Evolutionary conservation across 2,888 invertebrate genomes (phyloP).

Genomic region (Drosophila melanocephala): DNA sequence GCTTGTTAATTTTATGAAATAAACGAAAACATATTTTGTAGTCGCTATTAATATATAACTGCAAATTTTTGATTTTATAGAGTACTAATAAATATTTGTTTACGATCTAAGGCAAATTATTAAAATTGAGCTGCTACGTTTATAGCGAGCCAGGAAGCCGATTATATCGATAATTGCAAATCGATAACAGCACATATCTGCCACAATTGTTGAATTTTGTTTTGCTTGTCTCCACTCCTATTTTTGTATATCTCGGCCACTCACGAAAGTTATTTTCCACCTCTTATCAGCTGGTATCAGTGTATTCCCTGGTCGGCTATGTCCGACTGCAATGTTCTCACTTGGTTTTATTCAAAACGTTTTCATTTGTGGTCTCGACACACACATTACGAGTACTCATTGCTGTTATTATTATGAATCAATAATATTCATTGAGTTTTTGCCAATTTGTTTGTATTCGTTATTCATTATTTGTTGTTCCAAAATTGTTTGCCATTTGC

Average conservation of each 20-base stretch:
- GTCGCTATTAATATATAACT: too few relatives aligned
- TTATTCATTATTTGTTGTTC: neutral
- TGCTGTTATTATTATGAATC: constrained; percentile 43
- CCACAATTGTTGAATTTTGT: neutral
- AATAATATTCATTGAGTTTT: constrained; percentile 37
- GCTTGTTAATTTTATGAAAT: neutral
- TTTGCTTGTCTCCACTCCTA: neutral
- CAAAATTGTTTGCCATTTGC: neutral
- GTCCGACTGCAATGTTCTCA: neutral
- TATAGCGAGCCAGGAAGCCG: neutral
- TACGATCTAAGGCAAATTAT: accelerated
- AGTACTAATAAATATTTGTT: neutral
- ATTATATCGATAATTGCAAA: neutral
- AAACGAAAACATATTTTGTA: neutral
- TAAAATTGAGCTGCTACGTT: neutral
- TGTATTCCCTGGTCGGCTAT: neutral
- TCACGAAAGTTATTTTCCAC: too few relatives aligned
- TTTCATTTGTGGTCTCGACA: constrained; percentile 19
- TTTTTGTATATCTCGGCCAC: neutral
- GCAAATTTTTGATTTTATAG: neutral
- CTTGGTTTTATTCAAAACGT: neutral
- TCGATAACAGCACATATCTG: neutral
- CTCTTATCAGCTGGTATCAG: neutral
- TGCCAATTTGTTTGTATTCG: constrained; percentile 9
- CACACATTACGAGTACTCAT: constrained; percentile 13